These are phyloP conservation scores for Chionomys nivalis DNA, from an alignment of 2,113 vertebrate genomes.

Conservation along the genomic window DNA sequence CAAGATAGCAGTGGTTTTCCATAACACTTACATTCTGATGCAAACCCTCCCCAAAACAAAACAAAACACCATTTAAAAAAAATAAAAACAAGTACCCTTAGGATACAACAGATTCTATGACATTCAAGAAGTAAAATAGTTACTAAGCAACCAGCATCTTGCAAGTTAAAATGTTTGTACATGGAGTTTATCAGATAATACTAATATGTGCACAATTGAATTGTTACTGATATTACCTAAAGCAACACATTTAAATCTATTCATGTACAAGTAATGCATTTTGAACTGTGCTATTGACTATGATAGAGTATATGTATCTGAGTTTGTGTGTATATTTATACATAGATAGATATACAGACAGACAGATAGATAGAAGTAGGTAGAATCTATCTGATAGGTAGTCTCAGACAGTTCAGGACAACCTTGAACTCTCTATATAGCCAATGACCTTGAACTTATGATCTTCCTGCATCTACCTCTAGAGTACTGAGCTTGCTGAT, in stretches of 20 bases:
- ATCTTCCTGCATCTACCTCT: background rate
- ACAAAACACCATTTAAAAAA: background rate
- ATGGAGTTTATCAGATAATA: conserved; percentile 16
- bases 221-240: conserved; percentile 33
- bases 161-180: conserved; percentile 40
- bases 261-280: background rate
- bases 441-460: background rate
- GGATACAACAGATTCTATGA: background rate
- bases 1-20: background rate
- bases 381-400: background rate
- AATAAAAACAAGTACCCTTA: background rate
- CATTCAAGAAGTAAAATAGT: conserved; percentile 15
- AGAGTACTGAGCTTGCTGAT: background rate
- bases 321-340: background rate
- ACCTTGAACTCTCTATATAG: background rate
- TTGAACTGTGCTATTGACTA: conserved; percentile 7
- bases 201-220: background rate
- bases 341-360: background rate
- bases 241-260: conserved; percentile 20
- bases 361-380: background rate
- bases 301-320: background rate
- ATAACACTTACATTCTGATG: background rate
- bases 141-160: conserved; percentile 13
- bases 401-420: background rate
- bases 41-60: background rate